A percentile compares a stretch with the other conserved stretches of the same genome.
These are phyloP conservation scores for Megaleporinus macrocephalus DNA, from an alignment of 2,113 vertebrate species.

Conservation along the genomic window DNA sequence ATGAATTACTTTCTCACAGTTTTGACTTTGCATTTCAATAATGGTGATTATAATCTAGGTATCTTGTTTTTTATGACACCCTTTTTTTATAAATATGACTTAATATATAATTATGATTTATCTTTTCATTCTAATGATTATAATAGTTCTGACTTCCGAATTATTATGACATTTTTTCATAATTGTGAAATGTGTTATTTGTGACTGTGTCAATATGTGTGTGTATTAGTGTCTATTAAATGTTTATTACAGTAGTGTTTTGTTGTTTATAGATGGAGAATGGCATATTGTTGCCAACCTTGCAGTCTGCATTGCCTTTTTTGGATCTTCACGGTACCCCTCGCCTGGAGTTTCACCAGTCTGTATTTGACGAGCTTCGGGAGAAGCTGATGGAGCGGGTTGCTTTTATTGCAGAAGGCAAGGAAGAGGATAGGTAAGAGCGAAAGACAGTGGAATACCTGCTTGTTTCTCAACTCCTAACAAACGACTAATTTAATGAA, in stretches of 20 bases:
- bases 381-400: slow-evolving; percentile 96
- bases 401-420: slow-evolving; percentile 91
- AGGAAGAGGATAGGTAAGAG: slow-evolving; percentile 87
- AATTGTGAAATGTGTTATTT: too few relatives aligned
- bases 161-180: too few relatives aligned
- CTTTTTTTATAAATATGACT: too few relatives aligned
- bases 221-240: not conserved
- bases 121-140: too few relatives aligned
- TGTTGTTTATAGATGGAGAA: slow-evolving; percentile 86
- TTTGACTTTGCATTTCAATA: too few relatives aligned
- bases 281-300: slow-evolving; percentile 93
- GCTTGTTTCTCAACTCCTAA: not conserved
- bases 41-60: too few relatives aligned
- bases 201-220: too few relatives aligned
- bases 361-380: slow-evolving; percentile 94
- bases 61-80: too few relatives aligned
- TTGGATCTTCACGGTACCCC: slow-evolving; percentile 96
- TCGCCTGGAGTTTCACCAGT: slow-evolving; percentile 96
- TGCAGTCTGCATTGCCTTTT: slow-evolving; percentile 96
- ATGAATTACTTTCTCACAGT: too few relatives aligned
- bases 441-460: not conserved
- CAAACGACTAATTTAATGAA: not conserved
- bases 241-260: not conserved
- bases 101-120: too few relatives aligned
- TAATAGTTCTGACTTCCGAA: too few relatives aligned